Evolutionary conservation across 2,888 invertebrate species (phyloP).

Genomic region (Exocentrus adspersus): DNA sequence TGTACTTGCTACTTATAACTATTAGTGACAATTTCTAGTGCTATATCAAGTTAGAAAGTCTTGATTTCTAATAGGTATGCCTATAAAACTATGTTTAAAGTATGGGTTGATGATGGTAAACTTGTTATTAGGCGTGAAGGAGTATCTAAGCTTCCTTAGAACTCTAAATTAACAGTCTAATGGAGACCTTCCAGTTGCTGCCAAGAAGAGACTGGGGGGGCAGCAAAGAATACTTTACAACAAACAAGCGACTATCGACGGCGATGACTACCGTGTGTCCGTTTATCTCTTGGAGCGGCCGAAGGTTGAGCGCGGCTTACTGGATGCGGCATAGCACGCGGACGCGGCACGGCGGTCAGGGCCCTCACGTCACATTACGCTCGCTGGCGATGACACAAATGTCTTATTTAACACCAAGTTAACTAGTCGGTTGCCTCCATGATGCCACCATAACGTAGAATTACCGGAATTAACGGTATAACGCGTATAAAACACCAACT

Average conservation of each 20-base stretch:
- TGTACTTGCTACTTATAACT: no score
- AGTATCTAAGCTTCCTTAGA: background rate
- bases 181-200: background rate
- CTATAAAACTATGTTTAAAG: no score
- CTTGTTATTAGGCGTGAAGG: no score
- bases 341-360: conserved; percentile 24
- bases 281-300: conserved; percentile 18
- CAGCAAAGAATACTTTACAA: conserved; percentile 19
- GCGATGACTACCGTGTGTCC: conserved; percentile 30
- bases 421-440: conserved; percentile 39
- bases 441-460: conserved; percentile 36
- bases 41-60: no score
- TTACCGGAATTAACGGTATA: conserved; percentile 42
- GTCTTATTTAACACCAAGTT: conserved; percentile 49
- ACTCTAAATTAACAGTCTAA: background rate
- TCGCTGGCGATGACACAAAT: conserved; percentile 47
- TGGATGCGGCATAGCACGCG: conserved; percentile 20
- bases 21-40: no score
- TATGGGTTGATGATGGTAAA: no score
- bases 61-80: no score
- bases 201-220: conserved; percentile 14
- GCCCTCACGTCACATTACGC: conserved; percentile 31
- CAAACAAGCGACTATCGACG: conserved; percentile 23
- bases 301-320: conserved; percentile 24
- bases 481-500: conserved; percentile 36